Evolutionary conservation across 2,113 vertebrate species (phyloP), one percentile per base, ranked within the genome.

Genomic region (Sebastes fasciatus): DNA sequence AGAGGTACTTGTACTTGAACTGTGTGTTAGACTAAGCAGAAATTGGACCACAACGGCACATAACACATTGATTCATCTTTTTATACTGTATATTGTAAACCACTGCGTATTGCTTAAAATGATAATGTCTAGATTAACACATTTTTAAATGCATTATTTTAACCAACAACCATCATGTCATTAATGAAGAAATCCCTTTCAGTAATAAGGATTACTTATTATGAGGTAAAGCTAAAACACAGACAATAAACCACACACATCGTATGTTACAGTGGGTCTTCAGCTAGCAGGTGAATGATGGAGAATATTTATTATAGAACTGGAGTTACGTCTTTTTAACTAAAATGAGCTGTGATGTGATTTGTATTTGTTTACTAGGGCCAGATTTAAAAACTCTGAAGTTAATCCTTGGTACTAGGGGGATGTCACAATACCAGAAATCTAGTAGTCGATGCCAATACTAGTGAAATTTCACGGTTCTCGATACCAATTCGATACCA

Each of bases 51-150:
- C 70, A 87, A 21, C 19, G 26, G 0, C 42, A 49, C 8, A 64
- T 42, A 83, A 79, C 65, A 82, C 51, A 61, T 1, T 7, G 3
- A n/a, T 43, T 26, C 19, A 64, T n/a, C 2, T 21, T 5, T 5
- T 84, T 80, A 68, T 63, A 58, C 12, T 78, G 45, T 46, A 74
- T 78, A 94, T 96, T 96, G 93, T 95, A 23, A 74, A 82, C 61
- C 21, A 42, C 14, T 34, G 9, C 6, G 7, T 21, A 42, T 68
- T n/a, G 23, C 21, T 51, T 16, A 45, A n/a, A 54, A 63, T 71
- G 0, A 48, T 40, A n/a, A 34, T 57, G 19, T 69, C 60, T 51
- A 19, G 8, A 48, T 77, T 1, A 48, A 40, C 16, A 48, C 23
- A 4, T 58, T 46, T 42, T 52, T 13, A 74, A 54, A 61, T 13